These are phyloP conservation scores for Eulacestoma nigropectus DNA, from an alignment of 2,113 vertebrate species.

Conservation along the genomic window DNA sequence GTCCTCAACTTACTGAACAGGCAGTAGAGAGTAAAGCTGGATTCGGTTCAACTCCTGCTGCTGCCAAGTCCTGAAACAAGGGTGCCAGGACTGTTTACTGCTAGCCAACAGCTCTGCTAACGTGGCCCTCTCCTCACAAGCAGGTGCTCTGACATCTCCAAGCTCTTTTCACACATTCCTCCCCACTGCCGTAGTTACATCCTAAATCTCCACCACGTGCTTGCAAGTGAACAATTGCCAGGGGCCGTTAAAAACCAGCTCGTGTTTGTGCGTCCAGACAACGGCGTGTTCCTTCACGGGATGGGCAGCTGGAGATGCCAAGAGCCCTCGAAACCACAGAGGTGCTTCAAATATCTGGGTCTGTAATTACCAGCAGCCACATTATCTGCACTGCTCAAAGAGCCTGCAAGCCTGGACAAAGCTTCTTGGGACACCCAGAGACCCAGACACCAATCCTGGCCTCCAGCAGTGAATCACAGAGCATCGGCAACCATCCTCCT, in stretches of 20 bases:
- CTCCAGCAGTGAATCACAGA: background rate
- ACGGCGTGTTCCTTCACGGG: accelerated
- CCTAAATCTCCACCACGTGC: background rate
- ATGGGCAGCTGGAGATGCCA: background rate
- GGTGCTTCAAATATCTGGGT: background rate
- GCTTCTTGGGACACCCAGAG: background rate
- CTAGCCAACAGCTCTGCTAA: slow-evolving; percentile 53
- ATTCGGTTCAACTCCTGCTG: slow-evolving; percentile 28
- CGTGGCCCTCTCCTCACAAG: slow-evolving; percentile 25
- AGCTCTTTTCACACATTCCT: slow-evolving; percentile 44
- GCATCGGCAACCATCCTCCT: background rate
- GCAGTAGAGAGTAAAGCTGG: slow-evolving; percentile 61
- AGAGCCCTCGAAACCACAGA: background rate
- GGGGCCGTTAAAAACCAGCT: background rate
- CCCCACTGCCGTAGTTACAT: background rate
- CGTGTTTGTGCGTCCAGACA: background rate
- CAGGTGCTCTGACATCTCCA: slow-evolving; percentile 48
- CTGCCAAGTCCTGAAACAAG: slow-evolving; percentile 64
- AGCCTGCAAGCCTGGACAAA: background rate
- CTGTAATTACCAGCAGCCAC: background rate
- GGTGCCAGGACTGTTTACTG: slow-evolving; percentile 60
- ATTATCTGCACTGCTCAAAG: accelerated
- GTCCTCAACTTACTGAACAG: slow-evolving; percentile 65
- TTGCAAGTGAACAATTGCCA: background rate
- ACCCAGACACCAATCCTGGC: background rate